Base-by-base conservation (phyloP, 1,140 invertebrate species). In the Aphelenchoides avenae region DNA sequence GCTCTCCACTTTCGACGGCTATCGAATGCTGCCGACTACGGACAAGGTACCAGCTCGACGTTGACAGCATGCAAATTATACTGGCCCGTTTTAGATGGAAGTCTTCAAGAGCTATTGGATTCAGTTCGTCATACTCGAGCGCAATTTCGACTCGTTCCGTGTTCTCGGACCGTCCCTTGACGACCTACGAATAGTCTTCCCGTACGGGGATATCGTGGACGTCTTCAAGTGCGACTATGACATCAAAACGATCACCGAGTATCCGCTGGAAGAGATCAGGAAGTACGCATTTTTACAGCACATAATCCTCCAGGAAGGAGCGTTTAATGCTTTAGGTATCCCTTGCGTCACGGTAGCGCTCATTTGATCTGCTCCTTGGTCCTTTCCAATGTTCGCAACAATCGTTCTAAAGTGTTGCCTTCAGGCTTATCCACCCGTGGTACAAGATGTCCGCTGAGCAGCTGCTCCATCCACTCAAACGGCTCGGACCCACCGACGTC, bases 81-180 rank as follows among this genome's bases (percentile, higher is more conserved):
- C 43, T 30, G 5, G 34, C 24, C 27, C 31, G 4, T 5, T 53
- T 60, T 5, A 53, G 52, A 29, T 53, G 3, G 7, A 18, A n/a
- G 5, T 53, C 3, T 53, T 53, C 18, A 53, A 59, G 59, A 4
- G 59, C 26, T 53, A 57, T 30, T 53, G 52, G 52, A 53, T 53
- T 26, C 52, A 20, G 15, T 53, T 53, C 40, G 59, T 53, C 33
- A 31, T 53, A 13, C 27, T 53, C n/a, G 52, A 53, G 52, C 3
- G 52, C 26, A 18, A 34, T 22, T 53, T 57, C 27, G 52, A 53
- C 51, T 27, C 52, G 5, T 31, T 20, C 40, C 49, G 56, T 30
- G 52, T 53, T n/a, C 15, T 53, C 30, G 52, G 52, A 29, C 26
- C 52, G 3, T 51, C 48, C 51, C 15, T 26, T 40, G 31, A 31